These are phyloP conservation scores for Eupithecia pulchellata DNA, from an alignment of 2,888 invertebrate species.

Conservation along the genomic window DNA sequence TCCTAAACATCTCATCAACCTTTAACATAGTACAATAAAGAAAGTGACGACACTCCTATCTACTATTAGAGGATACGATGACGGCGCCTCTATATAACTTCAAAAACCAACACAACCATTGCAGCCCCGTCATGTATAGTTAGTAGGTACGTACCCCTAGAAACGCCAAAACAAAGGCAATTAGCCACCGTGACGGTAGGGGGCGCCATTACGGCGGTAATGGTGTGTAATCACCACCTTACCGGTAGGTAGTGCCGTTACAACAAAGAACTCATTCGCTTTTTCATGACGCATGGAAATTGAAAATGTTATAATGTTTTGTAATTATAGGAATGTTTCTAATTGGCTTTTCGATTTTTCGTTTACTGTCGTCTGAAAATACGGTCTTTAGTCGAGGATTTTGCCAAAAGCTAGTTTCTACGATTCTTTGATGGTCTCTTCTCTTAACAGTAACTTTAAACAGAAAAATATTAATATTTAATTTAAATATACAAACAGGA, in stretches of 20 bases:
- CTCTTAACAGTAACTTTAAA: not conserved
- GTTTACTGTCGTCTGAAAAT: not conserved
- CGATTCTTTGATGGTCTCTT: not conserved
- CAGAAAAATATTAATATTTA: too few relatives aligned
- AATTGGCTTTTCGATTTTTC: not conserved
- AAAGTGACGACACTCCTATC: not conserved
- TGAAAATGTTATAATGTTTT: constrained; percentile 11
- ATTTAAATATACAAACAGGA: too few relatives aligned
- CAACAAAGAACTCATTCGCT: constrained; percentile 24
- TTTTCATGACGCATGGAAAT: constrained; percentile 20
- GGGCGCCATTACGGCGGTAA: constrained; percentile 39
- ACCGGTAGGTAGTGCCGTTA: constrained; percentile 1
- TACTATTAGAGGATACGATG: not conserved
- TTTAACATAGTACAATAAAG: too few relatives aligned
- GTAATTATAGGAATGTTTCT: constrained; percentile 8
- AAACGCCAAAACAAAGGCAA: constrained; percentile 48
- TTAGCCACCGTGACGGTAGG: constrained; percentile 59
- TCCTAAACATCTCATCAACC: too few relatives aligned
- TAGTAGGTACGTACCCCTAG: constrained; percentile 5
- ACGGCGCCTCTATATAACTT: not conserved
- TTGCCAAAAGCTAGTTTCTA: not conserved
- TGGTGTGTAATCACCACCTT: constrained; percentile 39
- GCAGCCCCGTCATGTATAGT: not conserved
- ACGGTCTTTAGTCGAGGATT: not conserved
- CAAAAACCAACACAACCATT: not conserved